Percentiles rank a stretch among this genome's conserved stretches.
Conservation (phyloP, 2,888 invertebrate species). For the Rugalucina vietnamica region DNA sequence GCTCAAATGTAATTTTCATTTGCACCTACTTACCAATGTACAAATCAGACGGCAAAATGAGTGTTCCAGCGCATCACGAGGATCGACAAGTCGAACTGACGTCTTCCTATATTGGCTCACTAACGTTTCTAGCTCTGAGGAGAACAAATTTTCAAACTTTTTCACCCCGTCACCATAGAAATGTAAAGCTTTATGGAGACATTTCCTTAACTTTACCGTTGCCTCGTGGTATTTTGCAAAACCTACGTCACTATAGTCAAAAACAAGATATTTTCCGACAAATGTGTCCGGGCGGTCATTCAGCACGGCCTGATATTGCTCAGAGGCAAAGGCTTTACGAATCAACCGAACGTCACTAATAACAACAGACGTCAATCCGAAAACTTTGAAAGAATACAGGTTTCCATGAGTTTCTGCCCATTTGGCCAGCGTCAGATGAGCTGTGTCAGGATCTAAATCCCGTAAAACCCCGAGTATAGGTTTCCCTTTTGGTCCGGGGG, state of each 20-base stretch:
- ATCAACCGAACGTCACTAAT: slow-evolving; percentile 12
- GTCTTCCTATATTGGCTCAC: background rate
- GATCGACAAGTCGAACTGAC: background rate
- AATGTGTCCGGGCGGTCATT: slow-evolving; percentile 35
- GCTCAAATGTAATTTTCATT: no score
- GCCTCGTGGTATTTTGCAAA: slow-evolving; percentile 27
- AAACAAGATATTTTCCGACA: slow-evolving; percentile 31
- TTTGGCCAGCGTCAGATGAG: slow-evolving; percentile 14
- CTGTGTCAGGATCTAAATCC: slow-evolving; percentile 11
- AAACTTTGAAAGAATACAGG: slow-evolving; percentile 14
- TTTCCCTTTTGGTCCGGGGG: slow-evolving; percentile 22
- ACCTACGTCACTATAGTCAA: slow-evolving; percentile 20
- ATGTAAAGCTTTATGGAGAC: slow-evolving; percentile 25
- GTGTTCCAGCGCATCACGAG: background rate
- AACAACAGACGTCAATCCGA: slow-evolving; percentile 5
- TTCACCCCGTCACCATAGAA: slow-evolving; percentile 33
- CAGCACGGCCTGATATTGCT: background rate
- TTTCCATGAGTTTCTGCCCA: slow-evolving; percentile 19
- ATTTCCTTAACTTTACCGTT: slow-evolving; percentile 18
- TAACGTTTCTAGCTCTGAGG: background rate
- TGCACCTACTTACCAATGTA: slow-evolving; percentile 21
- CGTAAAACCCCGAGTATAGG: background rate
- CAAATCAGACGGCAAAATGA: slow-evolving; percentile 16
- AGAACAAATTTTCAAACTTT: slow-evolving; percentile 16
- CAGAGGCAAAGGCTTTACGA: slow-evolving; percentile 11